Base-by-base conservation (phyloP, 2,888 invertebrate genomes). In the Idaea straminata region DNA sequence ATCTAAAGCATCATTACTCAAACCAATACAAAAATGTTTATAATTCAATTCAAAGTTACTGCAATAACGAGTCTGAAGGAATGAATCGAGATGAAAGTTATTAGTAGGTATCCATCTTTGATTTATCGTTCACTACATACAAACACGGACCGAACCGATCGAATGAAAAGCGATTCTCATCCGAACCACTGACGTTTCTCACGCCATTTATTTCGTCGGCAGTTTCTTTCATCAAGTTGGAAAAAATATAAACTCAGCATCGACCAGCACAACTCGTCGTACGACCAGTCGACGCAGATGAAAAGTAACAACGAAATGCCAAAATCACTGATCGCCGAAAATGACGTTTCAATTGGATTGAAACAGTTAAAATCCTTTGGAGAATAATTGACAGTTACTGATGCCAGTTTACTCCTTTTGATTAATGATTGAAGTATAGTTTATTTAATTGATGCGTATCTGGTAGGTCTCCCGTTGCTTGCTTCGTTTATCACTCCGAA, bases 171-270 rank as follows among this genome's bases (percentile, higher is more conserved):
- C 47, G 47, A 47, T 47, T 47, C 47, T 47, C 47, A 47, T 47
- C 47, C 10, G 10, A 47, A 47, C 47, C 47, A 47, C 47, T 5
- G 47, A 47, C 47, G 47, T 7, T 47, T 47, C 47, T 47, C 47
- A 47, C 47, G 13, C 47, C 47, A 47, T 47, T 47, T 47, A 47
- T 47, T 47, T 47, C 47, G 47, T 47, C 6, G 5, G 47, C 47
- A 47, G 13, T 47, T 47, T 47, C 47, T 47, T 47, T 47, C 47
- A 47, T 47, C 5, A 35, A 63, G 58, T 64, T 66, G n/a, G 15
- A 15, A 6, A 64, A 15, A 62, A 10, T 25, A 25, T 25, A 25
- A 67, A 67, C 10, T 10, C 10, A 47, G 47, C 13, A 47, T 25
- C 25, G 25, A 25, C 25, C 25, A 25, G 25, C 25, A 25, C 25